phyloP scores from a whole-genome alignment of 2,113 vertebrate species.

The Podarcis muralis region DNA sequence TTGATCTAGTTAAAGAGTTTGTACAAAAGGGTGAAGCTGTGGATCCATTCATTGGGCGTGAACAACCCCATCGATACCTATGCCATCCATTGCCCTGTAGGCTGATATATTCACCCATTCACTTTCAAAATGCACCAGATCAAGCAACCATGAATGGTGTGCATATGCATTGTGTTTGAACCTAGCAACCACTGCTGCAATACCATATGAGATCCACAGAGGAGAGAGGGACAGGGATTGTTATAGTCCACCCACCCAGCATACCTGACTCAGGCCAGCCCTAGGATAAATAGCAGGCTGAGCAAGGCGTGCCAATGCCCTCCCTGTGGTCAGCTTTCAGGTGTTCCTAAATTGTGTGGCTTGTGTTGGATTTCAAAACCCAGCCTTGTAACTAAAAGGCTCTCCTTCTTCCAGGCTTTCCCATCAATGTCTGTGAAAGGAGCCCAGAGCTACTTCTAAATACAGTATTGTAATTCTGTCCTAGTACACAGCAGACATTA shows the following conservation, averaged over 20 bases:
- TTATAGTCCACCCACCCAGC: neutral
- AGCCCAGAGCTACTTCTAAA: no score
- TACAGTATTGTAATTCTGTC: no score
- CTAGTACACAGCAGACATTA: no score
- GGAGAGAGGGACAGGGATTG: neutral
- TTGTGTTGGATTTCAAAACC: no score
- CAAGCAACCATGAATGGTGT: neutral
- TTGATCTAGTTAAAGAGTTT: neutral
- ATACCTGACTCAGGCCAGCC: neutral
- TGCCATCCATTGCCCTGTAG: neutral
- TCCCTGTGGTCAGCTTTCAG: no score
- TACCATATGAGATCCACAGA: neutral
- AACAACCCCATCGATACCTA: neutral
- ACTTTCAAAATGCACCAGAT: neutral
- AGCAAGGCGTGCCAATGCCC: no score
- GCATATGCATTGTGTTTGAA: neutral
- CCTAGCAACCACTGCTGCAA: neutral
- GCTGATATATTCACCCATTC: neutral
- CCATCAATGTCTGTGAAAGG: no score
- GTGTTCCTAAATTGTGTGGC: no score
- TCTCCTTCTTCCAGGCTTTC: no score
- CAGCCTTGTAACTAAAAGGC: no score
- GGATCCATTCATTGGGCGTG: neutral
- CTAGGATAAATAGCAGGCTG: neutral
- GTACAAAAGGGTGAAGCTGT: neutral